A percentile compares a stretch with the other conserved stretches of the same genome.
Conservation (phyloP, 2,888 invertebrate genomes). For the Drosophila lutescens region DNA sequence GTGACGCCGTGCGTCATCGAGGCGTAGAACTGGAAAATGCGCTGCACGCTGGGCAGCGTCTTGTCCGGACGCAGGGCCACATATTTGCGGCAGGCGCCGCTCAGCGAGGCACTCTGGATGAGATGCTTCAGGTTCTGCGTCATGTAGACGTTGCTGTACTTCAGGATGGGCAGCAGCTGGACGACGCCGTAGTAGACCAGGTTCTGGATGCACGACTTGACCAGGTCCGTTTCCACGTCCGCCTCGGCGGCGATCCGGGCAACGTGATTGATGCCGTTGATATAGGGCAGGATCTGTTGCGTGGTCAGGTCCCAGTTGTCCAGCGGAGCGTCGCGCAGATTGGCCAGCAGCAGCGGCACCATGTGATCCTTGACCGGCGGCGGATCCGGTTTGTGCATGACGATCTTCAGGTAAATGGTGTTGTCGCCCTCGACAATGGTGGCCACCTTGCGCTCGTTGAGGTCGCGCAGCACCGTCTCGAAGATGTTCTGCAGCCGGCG, state of each 20-base stretch:
- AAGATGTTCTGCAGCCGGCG: conserved; percentile 90
- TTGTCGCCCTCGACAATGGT: conserved; percentile 93
- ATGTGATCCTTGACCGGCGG: conserved; percentile 93
- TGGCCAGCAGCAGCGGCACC: conserved; percentile 92
- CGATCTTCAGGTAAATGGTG: conserved; percentile 95
- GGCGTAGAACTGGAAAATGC: conserved; percentile 86
- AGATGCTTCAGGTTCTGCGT: conserved; percentile 90
- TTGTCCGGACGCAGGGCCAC: conserved; percentile 82
- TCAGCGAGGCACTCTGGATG: conserved; percentile 88
- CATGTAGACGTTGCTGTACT: conserved; percentile 94
- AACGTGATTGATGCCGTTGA: conserved; percentile 96
- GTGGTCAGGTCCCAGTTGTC: conserved; percentile 97
- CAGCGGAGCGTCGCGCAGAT: conserved; percentile 87
- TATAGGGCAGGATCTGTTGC: conserved; percentile 91
- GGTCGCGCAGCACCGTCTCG: conserved; percentile 90
- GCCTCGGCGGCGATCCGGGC: conserved; percentile 94
- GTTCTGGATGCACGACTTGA: conserved; percentile 97
- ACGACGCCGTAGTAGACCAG: conserved; percentile 92
- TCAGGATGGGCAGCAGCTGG: conserved; percentile 90
- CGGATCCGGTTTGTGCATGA: conserved; percentile 92
- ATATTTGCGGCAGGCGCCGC: conserved; percentile 88
- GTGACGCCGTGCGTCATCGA: conserved; percentile 90
- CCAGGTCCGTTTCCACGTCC: conserved; percentile 96
- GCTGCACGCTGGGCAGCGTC: conserved; percentile 80
- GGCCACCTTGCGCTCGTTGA: conserved; percentile 92